Evolutionary conservation across 30 jellyfish, hydroid and myxozoan species (phyloP), one percentile per base, ranked within the genome.

Genomic region (Pseudorhiza aurosa): DNA sequence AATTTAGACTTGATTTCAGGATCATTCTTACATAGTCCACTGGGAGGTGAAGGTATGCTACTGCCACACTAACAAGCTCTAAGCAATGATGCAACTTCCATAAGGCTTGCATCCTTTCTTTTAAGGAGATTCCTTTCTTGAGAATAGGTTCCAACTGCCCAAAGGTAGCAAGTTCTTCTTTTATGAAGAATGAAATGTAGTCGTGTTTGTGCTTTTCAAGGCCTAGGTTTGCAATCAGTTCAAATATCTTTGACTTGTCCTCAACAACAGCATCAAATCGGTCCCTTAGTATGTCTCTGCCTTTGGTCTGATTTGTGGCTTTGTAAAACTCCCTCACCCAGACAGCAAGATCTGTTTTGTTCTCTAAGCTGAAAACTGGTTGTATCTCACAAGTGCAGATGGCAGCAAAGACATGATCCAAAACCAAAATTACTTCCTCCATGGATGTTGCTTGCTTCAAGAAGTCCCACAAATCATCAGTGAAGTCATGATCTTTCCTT

Each of bases 141-240:
- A 83, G 28, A 11, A 69, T 36, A 5, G 80, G 83, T 64, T 83
- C 87, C 28, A 83, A 49, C 87, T 83, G 95, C 45, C 84, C 84
- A 33, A 65, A 72, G 21, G 95, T 83, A 18, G 95, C 87, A 37
- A 83, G 62, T 26, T 83, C 95, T 58, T 65, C 79, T 39, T 70
- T 83, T 12, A 56, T 44, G 45, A 83, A 83, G 49, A 55, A 68
- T 24, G 87, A 56, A 19, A 70, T 60, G 65, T 83, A 83, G 62
- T 72, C 87, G 1, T 72, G 68, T 30, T 2, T 70, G 35, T 31
- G 70, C 47, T 70, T 83, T 47, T 69, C 86, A 17, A 83, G 77
- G 39, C 95, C 95, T 1, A 72, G 32, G 8, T 83, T 85, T n/a
- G 82, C 87, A 37, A 83, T 37, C 55, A 83, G 37, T 25, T 71